These are phyloP conservation scores for Druon quercuslanigerum DNA, from an alignment of 1,140 invertebrate genomes.

Conservation along the genomic window DNA sequence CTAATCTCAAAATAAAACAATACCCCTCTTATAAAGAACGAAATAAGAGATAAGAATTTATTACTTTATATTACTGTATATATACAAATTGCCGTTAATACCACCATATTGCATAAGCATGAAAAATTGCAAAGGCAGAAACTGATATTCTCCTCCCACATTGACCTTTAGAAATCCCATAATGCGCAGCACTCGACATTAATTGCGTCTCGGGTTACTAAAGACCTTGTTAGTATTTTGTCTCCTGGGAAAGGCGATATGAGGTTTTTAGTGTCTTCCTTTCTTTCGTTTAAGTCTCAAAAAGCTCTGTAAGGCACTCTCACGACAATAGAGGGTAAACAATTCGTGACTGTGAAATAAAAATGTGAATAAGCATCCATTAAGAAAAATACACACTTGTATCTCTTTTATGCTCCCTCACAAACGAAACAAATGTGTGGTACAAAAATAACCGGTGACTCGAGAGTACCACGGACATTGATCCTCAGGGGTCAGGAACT, in stretches of 20 bases:
- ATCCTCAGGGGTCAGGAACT: conserved; percentile 14
- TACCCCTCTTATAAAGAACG: too few relatives aligned
- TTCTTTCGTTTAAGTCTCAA: neutral
- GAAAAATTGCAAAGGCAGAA: neutral
- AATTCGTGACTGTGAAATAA: neutral
- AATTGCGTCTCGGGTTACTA: conserved; percentile 1
- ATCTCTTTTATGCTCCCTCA: neutral
- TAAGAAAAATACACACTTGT: neutral
- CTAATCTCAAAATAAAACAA: too few relatives aligned
- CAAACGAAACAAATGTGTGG: neutral
- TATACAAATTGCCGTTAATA: too few relatives aligned
- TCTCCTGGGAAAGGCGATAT: neutral
- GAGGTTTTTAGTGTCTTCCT: neutral
- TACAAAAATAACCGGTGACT: conserved; percentile 13
- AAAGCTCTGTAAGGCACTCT: neutral
- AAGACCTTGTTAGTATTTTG: conserved; percentile 27
- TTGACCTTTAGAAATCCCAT: conserved; percentile 14
- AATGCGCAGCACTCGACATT: neutral
- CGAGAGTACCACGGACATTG: neutral
- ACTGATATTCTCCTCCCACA: neutral
- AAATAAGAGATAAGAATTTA: too few relatives aligned
- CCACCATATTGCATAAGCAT: neutral
- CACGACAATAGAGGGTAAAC: neutral
- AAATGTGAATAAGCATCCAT: neutral
- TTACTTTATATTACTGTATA: too few relatives aligned